Conservation (phyloP, 1,140 invertebrate species). For the Akabosia matsudoensis region DNA sequence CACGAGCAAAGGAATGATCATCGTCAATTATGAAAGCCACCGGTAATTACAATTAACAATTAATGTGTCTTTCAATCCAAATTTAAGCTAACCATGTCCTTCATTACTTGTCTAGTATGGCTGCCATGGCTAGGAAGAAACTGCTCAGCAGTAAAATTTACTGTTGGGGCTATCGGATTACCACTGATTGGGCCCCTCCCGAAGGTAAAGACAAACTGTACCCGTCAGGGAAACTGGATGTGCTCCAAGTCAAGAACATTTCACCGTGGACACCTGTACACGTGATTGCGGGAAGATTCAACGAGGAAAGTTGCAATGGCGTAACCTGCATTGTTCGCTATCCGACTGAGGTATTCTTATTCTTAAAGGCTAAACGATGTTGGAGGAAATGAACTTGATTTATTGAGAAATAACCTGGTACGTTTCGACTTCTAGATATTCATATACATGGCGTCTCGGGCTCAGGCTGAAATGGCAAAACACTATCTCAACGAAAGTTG, state of each 20-base stretch:
- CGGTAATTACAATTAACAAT: neutral
- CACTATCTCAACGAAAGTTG: neutral
- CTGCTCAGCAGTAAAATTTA: neutral
- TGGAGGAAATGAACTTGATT: no score
- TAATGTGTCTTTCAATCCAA: neutral
- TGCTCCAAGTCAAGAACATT: neutral
- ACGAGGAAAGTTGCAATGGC: neutral
- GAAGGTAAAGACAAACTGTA: neutral
- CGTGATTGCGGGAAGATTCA: neutral
- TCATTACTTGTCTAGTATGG: neutral
- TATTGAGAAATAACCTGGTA: neutral
- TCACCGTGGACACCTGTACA: neutral
- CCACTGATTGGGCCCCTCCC: neutral
- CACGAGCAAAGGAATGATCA: neutral
- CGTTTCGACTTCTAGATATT: neutral
- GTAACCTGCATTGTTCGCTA: no score
- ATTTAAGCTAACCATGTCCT: neutral
- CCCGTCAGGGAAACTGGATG: no score
- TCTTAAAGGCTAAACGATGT: no score
- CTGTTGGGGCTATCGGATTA: neutral
- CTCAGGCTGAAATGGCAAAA: neutral
- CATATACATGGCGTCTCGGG: neutral
- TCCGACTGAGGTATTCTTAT: no score
- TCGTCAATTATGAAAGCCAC: neutral
- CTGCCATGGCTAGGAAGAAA: neutral